Evolutionary conservation across 2,888 invertebrate species (phyloP).

Genomic region (Odontomyia ornata): DNA sequence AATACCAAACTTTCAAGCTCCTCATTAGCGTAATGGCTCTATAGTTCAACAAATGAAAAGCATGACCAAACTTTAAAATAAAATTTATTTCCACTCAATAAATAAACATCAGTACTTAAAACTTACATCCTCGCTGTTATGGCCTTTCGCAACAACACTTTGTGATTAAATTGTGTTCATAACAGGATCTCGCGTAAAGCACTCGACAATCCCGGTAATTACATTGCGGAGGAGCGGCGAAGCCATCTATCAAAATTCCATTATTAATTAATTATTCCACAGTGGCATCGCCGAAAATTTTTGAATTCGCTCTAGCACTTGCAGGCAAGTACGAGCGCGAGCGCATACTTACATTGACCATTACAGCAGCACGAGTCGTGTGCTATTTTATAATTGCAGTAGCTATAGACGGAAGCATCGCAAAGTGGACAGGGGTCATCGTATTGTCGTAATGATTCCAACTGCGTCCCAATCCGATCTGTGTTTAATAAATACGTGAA

Average conservation of each 20-base stretch:
- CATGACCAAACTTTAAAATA: too few species aligned
- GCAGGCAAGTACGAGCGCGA: too few species aligned
- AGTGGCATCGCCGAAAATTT: neutral
- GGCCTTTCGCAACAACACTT: slow-evolving; percentile 77
- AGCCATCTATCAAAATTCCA: slow-evolving; percentile 56
- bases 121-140: slow-evolving; percentile 48
- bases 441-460: slow-evolving; percentile 41
- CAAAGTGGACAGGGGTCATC: slow-evolving; percentile 73
- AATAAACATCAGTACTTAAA: neutral
- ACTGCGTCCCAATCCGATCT: slow-evolving; percentile 30
- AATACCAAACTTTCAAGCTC: too few species aligned
- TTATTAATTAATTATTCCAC: neutral
- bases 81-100: too few species aligned
- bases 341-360: slow-evolving; percentile 58
- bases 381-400: slow-evolving; percentile 77
- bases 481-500: neutral
- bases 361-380: slow-evolving; percentile 82
- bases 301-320: neutral
- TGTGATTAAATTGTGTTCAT: slow-evolving; percentile 76
- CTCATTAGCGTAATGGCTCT: too few species aligned
- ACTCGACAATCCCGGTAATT: slow-evolving; percentile 75
- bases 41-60: too few species aligned
- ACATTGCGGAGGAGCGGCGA: slow-evolving; percentile 69
- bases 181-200: slow-evolving; percentile 78
- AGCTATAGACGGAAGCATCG: slow-evolving; percentile 79